Base-by-base conservation (phyloP, 1,140 invertebrate genomes). In the Stenopsyche tienmushanensis region DNA sequence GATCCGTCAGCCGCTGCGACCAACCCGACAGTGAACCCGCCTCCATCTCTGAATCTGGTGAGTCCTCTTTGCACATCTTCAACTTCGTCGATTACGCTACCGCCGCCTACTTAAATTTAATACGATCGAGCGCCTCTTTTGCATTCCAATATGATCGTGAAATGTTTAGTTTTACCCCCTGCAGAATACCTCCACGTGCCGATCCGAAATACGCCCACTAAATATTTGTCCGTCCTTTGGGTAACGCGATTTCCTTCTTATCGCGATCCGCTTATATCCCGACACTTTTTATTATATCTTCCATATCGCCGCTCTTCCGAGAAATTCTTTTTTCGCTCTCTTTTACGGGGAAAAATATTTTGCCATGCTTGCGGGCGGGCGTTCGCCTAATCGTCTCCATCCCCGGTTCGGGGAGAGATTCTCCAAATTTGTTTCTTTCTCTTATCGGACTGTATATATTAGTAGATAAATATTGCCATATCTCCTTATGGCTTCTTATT, bases 11-110 rank as follows among this genome's bases (percentile, higher is more conserved):
- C 58, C 83, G 83, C 73, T 81, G 85, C 78, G 83, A 88, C 81
- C 74, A 87, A 81, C 80, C 88, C 79, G 81, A 87, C 80, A 80
- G 86, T 78, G 78, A 87, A 74, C 81, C 85, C 9, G 83, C 85
- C 26, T 88, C 86, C 71, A 86, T 90, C 70, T 92, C 91, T 65
- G 92, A 94, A 82, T 91, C 90, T 76, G 91, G 91, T 92, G 74
- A 85, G 85, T 84, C 7, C 65, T 2, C 24, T 34, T 34, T 3
- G 41, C 41, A 42, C 41, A 42, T 42, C n/a, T n/a, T n/a, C n/a
- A n/a, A n/a, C n/a, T n/a, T n/a, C n/a, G n/a, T n/a, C n/a, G n/a
- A n/a, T n/a, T n/a, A n/a, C n/a, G n/a, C n/a, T n/a, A n/a, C n/a
- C n/a, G n/a, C n/a, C n/a, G n/a, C n/a, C n/a, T n/a, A n/a, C n/a